Evolutionary conservation across 2,797 vertebrate species (phyloP).

Genomic region (Xiphophorus birchmanni): DNA sequence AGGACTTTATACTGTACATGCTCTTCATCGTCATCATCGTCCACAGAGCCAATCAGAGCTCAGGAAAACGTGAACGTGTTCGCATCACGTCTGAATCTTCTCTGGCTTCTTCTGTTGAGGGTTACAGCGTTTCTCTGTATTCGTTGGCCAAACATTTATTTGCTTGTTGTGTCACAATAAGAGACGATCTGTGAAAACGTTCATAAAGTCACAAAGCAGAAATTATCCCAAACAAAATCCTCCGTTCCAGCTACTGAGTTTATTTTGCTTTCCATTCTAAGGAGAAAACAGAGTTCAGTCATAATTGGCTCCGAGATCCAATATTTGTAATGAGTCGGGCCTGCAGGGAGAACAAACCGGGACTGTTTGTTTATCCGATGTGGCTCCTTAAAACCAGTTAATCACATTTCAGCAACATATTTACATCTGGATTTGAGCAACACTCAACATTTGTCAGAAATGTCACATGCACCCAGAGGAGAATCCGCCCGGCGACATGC

Average conservation of each 20-base stretch:
- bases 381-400: slow-evolving; percentile 20
- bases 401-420: slow-evolving; percentile 23
- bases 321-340: slow-evolving; percentile 43
- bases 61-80: not conserved
- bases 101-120: not conserved
- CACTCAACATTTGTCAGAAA: slow-evolving; percentile 50
- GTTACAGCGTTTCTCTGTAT: not conserved
- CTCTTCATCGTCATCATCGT: too few species aligned
- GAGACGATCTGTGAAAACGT: not conserved
- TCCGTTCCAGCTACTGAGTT: not conserved
- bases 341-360: slow-evolving; percentile 7
- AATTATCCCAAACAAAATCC: not conserved
- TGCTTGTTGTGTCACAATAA: not conserved
- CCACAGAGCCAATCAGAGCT: not conserved
- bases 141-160: not conserved
- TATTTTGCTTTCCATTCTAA: slow-evolving; percentile 13
- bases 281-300: slow-evolving; percentile 5
- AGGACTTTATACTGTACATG: too few species aligned
- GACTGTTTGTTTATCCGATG: slow-evolving; percentile 30
- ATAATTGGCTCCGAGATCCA: slow-evolving; percentile 67
- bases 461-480: slow-evolving; percentile 41
- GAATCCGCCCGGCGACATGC: slow-evolving; percentile 20
- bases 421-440: slow-evolving; percentile 25
- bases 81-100: not conserved
- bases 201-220: not conserved